These are phyloP conservation scores for Agriopis marginaria DNA, from an alignment of 2,888 invertebrate species.

Conservation along the genomic window DNA sequence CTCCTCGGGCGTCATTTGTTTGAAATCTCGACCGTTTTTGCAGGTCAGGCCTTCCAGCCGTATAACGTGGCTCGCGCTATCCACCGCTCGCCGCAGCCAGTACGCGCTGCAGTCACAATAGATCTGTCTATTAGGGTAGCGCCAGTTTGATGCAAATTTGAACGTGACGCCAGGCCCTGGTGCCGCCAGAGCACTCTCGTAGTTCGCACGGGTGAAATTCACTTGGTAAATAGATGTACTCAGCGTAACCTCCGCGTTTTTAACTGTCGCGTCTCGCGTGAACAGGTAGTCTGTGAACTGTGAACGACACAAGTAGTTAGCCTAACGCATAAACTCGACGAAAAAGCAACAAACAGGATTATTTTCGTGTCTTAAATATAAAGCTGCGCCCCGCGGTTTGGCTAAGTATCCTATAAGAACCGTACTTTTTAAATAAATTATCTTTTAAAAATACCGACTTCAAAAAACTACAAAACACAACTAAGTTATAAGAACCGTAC, in stretches of 20 bases:
- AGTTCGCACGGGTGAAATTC: conserved; percentile 3
- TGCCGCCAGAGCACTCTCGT: background rate
- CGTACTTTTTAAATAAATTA: no score
- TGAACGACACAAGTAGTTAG: background rate
- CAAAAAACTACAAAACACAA: no score
- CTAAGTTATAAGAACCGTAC: no score
- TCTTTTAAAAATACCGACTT: no score
- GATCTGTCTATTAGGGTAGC: background rate
- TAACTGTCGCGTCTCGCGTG: background rate
- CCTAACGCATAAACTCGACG: background rate
- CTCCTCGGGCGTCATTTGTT: background rate
- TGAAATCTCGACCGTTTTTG: background rate
- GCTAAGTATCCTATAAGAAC: no score
- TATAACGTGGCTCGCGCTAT: background rate
- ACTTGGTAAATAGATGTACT: background rate
- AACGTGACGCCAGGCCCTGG: background rate
- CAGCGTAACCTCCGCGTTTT: background rate
- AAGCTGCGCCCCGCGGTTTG: no score
- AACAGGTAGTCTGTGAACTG: conserved; percentile 5
- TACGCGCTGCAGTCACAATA: background rate
- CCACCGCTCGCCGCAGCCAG: background rate
- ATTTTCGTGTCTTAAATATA: no score
- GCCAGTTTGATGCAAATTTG: background rate
- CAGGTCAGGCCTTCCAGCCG: background rate
- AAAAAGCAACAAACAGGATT: no score